phyloP scores from a whole-genome alignment of 2,797 vertebrate genomes.

The Anguilla marmorata region DNA sequence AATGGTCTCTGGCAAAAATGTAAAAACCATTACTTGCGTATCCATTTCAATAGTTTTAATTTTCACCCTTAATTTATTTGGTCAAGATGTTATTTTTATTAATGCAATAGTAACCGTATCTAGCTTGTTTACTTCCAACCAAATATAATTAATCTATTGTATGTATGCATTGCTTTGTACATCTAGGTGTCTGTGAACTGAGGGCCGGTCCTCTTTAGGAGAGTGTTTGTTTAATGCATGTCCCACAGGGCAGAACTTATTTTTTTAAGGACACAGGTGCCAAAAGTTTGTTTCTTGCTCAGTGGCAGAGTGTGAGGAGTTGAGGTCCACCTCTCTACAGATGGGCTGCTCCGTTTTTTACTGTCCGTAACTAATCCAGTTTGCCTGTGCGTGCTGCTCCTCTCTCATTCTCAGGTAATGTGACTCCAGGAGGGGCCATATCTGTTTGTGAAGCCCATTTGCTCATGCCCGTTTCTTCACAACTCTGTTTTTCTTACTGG shows the following conservation, averaged over 20 bases:
- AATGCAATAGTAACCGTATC: neutral
- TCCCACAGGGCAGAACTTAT: neutral
- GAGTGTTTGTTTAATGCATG: neutral
- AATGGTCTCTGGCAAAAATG: neutral
- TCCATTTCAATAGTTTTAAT: neutral
- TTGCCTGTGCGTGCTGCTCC: neutral
- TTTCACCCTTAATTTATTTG: neutral
- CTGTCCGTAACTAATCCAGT: neutral
- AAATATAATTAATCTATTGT: neutral
- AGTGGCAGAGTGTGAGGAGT: neutral
- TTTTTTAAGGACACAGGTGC: constrained; percentile 58
- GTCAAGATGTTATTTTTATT: neutral
- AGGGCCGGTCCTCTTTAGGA: neutral
- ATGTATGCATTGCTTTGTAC: neutral
- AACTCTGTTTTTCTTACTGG: neutral
- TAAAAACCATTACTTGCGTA: neutral
- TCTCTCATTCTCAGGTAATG: neutral
- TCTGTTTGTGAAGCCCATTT: constrained; percentile 2
- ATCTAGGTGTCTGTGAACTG: neutral
- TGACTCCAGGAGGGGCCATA: neutral
- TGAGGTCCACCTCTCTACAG: neutral
- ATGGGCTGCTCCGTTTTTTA: neutral
- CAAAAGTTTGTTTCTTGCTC: constrained; percentile 65
- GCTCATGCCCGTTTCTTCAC: neutral
- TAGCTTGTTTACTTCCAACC: neutral